Conservation (phyloP, 2,113 vertebrate species). For the Thryonomys swinderianus region DNA sequence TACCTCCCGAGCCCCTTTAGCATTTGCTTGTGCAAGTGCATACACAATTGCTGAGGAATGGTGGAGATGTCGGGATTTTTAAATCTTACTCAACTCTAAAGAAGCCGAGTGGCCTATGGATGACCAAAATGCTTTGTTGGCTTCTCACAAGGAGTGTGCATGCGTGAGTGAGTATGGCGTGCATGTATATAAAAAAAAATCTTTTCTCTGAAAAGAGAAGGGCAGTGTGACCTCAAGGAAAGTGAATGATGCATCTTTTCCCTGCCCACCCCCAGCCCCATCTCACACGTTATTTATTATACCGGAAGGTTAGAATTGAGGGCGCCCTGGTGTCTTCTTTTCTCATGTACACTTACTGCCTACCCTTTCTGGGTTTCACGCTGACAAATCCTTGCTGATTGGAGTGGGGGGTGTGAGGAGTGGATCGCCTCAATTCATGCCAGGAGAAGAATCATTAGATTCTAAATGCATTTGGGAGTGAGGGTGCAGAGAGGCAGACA, state of each 20-base stretch:
- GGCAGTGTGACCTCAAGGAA: constrained; percentile 70
- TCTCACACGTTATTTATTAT: constrained; percentile 74
- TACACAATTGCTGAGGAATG: constrained; percentile 73
- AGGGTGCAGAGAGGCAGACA: constrained; percentile 50
- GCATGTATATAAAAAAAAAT: constrained; percentile 69
- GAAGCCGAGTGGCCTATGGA: constrained; percentile 71
- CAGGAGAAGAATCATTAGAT: constrained; percentile 68
- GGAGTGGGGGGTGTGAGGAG: not conserved
- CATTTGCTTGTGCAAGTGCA: constrained; percentile 63
- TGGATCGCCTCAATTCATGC: constrained; percentile 38
- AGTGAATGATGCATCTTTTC: constrained; percentile 78
- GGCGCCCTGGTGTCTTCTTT: constrained; percentile 33
- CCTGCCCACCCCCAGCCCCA: constrained; percentile 31
- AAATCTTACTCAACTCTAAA: constrained; percentile 85
- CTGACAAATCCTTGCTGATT: constrained; percentile 64
- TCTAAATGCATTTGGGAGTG: constrained; percentile 66
- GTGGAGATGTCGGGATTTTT: constrained; percentile 66
- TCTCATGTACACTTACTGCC: constrained; percentile 44
- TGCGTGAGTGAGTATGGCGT: constrained; percentile 65
- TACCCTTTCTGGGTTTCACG: constrained; percentile 49
- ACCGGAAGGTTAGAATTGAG: constrained; percentile 63
- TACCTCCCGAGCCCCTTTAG: constrained; percentile 54
- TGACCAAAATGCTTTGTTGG: constrained; percentile 74
- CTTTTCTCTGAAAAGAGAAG: constrained; percentile 77
- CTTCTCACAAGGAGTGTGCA: constrained; percentile 62